Percentiles rank a stretch among this genome's conserved stretches.
phyloP scores from a whole-genome alignment of 1,140 invertebrate species.

The Gryon sp. region DNA sequence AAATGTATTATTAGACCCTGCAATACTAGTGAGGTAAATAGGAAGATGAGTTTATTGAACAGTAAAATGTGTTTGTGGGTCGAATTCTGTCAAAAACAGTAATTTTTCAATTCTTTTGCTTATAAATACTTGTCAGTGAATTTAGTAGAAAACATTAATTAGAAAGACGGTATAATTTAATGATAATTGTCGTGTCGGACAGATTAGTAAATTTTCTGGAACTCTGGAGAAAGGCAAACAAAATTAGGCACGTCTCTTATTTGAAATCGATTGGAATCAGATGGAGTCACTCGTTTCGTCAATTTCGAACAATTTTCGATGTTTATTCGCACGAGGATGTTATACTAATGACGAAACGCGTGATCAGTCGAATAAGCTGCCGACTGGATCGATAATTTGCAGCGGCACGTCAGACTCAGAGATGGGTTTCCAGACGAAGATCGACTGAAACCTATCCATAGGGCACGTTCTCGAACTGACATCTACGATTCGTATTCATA shows the following conservation, averaged over 20 bases:
- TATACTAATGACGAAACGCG: slow-evolving; percentile 1
- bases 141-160: no score
- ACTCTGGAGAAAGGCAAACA: no score
- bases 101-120: no score
- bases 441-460: slow-evolving; percentile 12
- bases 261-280: background rate
- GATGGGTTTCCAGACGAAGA: slow-evolving; percentile 18
- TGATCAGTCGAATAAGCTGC: slow-evolving; percentile 10
- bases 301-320: slow-evolving; percentile 5
- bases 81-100: no score
- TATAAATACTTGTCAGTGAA: no score
- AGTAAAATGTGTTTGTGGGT: no score
- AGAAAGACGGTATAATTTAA: no score
- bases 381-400: slow-evolving; percentile 19
- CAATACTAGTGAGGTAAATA: no score
- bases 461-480: slow-evolving; percentile 7
- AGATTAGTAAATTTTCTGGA: no score
- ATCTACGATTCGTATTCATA: slow-evolving; percentile 12
- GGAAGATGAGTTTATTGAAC: no score
- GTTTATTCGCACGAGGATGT: slow-evolving; percentile 9
- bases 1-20: no score
- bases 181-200: no score
- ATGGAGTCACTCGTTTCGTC: background rate
- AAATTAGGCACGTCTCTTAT: background rate
- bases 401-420: slow-evolving; percentile 24